Evolutionary conservation across 2,113 vertebrate genomes (phyloP), one percentile per base, ranked within the genome.

Genomic region (Sitta europaea): DNA sequence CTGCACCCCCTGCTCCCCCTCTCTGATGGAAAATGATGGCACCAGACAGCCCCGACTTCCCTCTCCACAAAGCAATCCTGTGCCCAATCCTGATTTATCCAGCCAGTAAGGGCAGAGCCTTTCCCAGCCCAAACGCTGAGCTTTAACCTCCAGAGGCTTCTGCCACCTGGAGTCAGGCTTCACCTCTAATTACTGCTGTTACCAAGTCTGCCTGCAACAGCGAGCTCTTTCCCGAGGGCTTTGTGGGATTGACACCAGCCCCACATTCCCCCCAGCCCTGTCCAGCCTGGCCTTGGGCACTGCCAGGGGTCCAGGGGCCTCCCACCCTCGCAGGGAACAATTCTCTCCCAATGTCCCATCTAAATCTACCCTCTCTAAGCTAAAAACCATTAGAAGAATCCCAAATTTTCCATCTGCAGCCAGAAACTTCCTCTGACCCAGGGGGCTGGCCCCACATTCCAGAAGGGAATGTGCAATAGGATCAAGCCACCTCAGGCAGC

Each of bases 261-360:
- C 2, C 48, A 35, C 3, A 4, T 40, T 27, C 25, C 42, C 20
- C 38, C 38, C 10, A 86, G 14, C 19, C 42, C 42, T 4, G 4
- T 11, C 82, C 51, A 42, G 0, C 43, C 51, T 50, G 35, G 61
- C 43, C 72, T 28, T 23, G 54, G 47, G 0, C 54, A 53, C 47
- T 77, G 0, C 61, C 70, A 74, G 61, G 62, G 62, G 35, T 54
- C 61, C 71, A 57, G 61, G 70, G 53, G 45, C 16, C 68, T 67
- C 1, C 6, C n/a, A 35, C n/a, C 25, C 54, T 67, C 29, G 0
- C 29, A 68, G 21, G 19, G 11, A 35, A 1, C 0, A 6, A 36
- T 36, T 55, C 18, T 1, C 1, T 23, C 48, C 31, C 35, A 35
- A 2, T 16, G 54, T 31, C n/a, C 40, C 29, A 75, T 7, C n/a